Conservation (phyloP, 2,888 invertebrate genomes). For the Pomacea canaliculata region DNA sequence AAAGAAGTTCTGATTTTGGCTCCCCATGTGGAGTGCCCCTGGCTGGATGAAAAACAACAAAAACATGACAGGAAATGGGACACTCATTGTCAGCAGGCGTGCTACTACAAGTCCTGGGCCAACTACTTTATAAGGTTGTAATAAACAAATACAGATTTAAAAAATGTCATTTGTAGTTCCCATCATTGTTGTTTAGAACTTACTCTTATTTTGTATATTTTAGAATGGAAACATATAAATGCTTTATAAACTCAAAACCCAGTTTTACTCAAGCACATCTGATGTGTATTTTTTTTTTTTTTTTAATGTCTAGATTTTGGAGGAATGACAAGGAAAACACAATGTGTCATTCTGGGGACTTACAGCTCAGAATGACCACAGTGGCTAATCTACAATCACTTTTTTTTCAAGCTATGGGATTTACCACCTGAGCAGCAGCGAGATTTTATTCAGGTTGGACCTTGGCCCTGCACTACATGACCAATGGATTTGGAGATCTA, state of each 20-base stretch:
- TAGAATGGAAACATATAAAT: too few species aligned
- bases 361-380: conserved; percentile 88
- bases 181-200: not conserved
- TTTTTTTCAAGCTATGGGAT: conserved; percentile 84
- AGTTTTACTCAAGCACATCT: too few species aligned
- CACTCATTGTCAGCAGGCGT: conserved; percentile 67
- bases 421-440: conserved; percentile 78
- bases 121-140: conserved; percentile 80
- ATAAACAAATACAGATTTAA: not conserved
- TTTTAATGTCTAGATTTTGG: conserved; percentile 76
- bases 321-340: conserved; percentile 79
- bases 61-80: conserved; percentile 69
- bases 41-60: conserved; percentile 75
- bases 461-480: conserved; percentile 80
- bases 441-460: conserved; percentile 79
- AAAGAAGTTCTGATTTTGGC: conserved; percentile 69
- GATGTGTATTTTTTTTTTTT: too few species aligned
- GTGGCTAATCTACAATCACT: conserved; percentile 67
- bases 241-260: too few species aligned
- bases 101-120: conserved; percentile 84
- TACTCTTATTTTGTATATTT: too few species aligned
- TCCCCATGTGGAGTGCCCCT: conserved; percentile 75
- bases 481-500: conserved; percentile 74
- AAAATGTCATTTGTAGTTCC: not conserved
- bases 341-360: conserved; percentile 82